Base-by-base conservation (phyloP, 2,888 invertebrate species). In the Taenaris catops region DNA sequence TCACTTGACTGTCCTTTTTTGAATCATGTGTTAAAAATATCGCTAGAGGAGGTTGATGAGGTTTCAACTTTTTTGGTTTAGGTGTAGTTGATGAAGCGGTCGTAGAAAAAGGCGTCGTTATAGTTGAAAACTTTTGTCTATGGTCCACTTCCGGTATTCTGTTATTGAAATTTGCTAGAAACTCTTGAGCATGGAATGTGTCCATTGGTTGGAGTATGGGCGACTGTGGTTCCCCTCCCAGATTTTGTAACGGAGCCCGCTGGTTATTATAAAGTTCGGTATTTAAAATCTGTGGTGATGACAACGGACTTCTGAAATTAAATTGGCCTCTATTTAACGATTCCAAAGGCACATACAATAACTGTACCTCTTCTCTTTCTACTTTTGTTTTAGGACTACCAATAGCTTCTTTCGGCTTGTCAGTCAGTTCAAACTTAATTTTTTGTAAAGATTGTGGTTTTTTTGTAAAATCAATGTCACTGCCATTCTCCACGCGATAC, bases 1-100 rank as follows among this genome's bases (percentile, higher is more conserved):
- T 90, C 0, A 91, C 84, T 42, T 87, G 79, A 12, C 75, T 69
- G 16, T 81, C 79, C 48, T 72, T 81, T 35, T 74, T 80, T 2
- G 64, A 53, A 51, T 76, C 74, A 53, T 87, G 89, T n/a, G 84
- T 88, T 81, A 95, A 89, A 59, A 93, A 96, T 47, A 96, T 93
- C 1, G 95, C 94, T 25, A 96, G 67, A 0, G 95, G 95, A 1
- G 95, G 95, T 61, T 95, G 95, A 67, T 96, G 94, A 0, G 95
- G 93, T 54, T 92, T 93, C 1, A 91, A 71, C 57, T 91, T 92
- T 33, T 88, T 89, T 0, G 89, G 76, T 48, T 69, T 83, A 0
- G 69, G 66, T 7, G 86, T 88, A 0, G 84, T 88, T 0, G 84
- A 79, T 14, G 83, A 72, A 1, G 76, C 63, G 5, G 74, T 64